Evolutionary conservation across 2,888 invertebrate genomes (phyloP), one percentile per base, ranked within the genome.

Genomic region (Acronicta leporina): DNA sequence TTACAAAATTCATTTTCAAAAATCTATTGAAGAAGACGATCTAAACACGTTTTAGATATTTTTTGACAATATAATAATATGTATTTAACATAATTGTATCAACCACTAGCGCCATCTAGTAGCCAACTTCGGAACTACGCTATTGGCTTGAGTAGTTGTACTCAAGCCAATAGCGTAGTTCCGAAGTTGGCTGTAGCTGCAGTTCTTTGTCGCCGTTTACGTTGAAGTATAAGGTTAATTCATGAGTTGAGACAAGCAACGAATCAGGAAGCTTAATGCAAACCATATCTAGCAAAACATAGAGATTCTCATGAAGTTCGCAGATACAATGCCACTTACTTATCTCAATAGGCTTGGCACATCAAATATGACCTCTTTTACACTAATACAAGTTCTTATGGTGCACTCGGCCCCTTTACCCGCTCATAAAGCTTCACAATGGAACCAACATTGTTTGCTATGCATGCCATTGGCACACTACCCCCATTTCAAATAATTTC

Each of bases 401-500:
- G 55, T 56, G 53, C 75, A 75, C 43, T 46, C 45, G 71, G 42
- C 42, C 55, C 33, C 47, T 63, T 74, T 63, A 16, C 45, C 6
- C 43, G 43, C 45, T 45, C 55, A 71, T 71, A 71, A 71, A 75
- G 58, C 46, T 71, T 56, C 64, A 71, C 75, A 71, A 71, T 75
- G 66, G 65, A 59, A 71, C 65, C 43, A 75, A 75, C 75, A 71
- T 56, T 64, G 75, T 71, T 64, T 55, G 56, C 72, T 30, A 59
- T 71, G 75, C 56, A 70, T 54, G 55, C 75, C 42, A 59, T 51
- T 75, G 59, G 42, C 70, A 51, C 43, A 64, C 56, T 71, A 53
- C 35, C 75, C 70, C 53, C 30, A 66, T 53, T 71, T 50, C 14
- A 9, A 45, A 56, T 71, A 75, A 71, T 71, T 71, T 71, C 70